Evolutionary conservation across 2,888 invertebrate genomes (phyloP), one percentile per base, ranked within the genome.

Genomic region (Agrotis puta): DNA sequence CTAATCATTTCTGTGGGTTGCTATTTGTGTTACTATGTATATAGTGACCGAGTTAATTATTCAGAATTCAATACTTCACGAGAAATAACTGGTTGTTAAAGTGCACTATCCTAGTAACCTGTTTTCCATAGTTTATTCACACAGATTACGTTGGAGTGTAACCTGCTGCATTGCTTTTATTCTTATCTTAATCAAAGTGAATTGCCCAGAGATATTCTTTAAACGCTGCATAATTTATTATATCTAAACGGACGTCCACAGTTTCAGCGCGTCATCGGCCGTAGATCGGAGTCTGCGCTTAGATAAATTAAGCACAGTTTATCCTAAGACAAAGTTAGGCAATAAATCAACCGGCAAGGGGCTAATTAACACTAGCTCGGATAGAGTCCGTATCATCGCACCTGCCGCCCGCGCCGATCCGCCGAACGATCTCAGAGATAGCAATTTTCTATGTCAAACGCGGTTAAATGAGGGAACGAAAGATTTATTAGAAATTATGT

Each of bases 301-400:
- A 86, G 86, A 92, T 91, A 88, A 91, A 91, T 91, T 77, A 84
- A 85, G 81, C 73, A 87, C 82, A 81, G 88, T 89, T 88, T 87
- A 88, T 88, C 84, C 79, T 74, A 86, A 91, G 90, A 90, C 90
- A 90, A 91, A 91, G 88, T 91, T 88, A 88, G 78, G 73, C 85
- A 80, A 93, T 94, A 94, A 94, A 94, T 95, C 93, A 94, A 92
- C 83, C 84, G 81, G 87, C 87, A 86, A 89, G 90, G 85, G 87
- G 86, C 90, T 94, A 94, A 94, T 94, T 94, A 94, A 91, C 91
- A 89, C 88, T 82, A 77, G 86, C 87, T 85, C 83, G 82, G 64
- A 77, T 88, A 83, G 85, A 90, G 88, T 85, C 81, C 75, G 87
- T 91, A 90, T 90, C 89, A 89, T 90, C 86, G 91, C 91, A 93